Percentiles rank a stretch among this genome's conserved stretches.
Evolutionary conservation across 2,797 vertebrate genomes (phyloP).

Genomic region (Tenualosa ilisha): DNA sequence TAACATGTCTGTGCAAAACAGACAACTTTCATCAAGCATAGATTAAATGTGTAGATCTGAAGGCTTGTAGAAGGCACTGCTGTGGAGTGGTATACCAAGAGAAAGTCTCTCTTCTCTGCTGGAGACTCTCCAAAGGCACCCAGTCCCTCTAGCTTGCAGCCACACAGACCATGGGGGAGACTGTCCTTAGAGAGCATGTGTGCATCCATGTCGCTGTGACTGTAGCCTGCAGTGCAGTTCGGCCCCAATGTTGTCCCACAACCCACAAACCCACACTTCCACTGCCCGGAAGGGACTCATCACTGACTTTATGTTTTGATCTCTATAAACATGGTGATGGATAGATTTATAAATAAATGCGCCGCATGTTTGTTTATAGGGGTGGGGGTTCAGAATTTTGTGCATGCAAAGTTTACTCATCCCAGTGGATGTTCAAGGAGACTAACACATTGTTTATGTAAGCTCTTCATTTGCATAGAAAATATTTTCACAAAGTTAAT

Average conservation of each 20-base stretch:
- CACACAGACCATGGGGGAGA: neutral
- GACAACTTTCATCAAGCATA: neutral
- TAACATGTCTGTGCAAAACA: neutral
- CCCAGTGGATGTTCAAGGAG: constrained; percentile 13
- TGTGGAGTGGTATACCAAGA: neutral
- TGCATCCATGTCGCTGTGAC: neutral
- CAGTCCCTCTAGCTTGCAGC: neutral
- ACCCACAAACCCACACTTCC: neutral
- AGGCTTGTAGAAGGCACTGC: neutral
- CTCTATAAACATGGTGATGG: neutral
- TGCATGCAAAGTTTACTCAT: neutral
- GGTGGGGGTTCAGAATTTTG: neutral
- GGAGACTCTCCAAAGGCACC: neutral
- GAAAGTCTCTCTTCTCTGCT: neutral
- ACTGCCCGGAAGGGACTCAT: neutral
- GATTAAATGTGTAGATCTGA: neutral
- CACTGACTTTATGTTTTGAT: constrained; percentile 3
- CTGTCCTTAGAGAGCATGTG: neutral
- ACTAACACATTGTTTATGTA: constrained; percentile 9
- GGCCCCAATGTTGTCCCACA: neutral
- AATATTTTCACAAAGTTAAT: constrained; percentile 61
- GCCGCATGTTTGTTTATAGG: constrained; percentile 21
- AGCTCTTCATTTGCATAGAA: constrained; percentile 63
- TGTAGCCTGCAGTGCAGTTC: neutral
- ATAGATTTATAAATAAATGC: neutral